Percentiles rank a stretch among this genome's conserved stretches.
These are phyloP conservation scores for Urocitellus parryii DNA, from an alignment of 2,113 vertebrate species.

Conservation along the genomic window DNA sequence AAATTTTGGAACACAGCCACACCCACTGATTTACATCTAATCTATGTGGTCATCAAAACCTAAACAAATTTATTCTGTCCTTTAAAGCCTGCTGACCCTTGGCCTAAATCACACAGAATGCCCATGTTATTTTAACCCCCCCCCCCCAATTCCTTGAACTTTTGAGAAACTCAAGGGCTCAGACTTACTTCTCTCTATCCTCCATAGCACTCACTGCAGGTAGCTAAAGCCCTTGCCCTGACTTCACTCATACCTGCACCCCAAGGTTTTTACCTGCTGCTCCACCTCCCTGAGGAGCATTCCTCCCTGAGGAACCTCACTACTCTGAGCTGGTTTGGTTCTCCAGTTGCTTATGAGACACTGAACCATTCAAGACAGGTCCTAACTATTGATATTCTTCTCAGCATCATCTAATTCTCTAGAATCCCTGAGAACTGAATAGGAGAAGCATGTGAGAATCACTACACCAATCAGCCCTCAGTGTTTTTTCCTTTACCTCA, in stretches of 20 bases:
- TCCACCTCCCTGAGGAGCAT: not conserved
- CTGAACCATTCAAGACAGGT: not conserved
- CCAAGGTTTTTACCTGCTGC: not conserved
- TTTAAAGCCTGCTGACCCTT: not conserved
- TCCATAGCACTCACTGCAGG: not conserved
- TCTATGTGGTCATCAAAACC: not conserved
- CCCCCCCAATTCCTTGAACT: not conserved
- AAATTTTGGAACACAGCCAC: not conserved
- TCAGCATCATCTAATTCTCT: not conserved
- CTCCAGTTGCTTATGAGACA: not conserved
- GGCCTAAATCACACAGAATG: not conserved
- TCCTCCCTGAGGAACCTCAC: not conserved
- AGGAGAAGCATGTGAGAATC: not conserved
- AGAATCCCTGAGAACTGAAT: not conserved
- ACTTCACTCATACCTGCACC: not conserved
- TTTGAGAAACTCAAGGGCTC: not conserved
- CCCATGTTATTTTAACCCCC: not conserved
- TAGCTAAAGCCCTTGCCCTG: not conserved
- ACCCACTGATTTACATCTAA: not conserved
- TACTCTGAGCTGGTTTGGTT: not conserved
- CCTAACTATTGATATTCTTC: not conserved
- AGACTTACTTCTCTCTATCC: not conserved
- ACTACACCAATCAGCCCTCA: fast-evolving
- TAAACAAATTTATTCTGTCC: not conserved
- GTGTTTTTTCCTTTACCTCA: not conserved